Evolutionary conservation across 1,140 invertebrate genomes (phyloP).

Genomic region (Dufourea novaeangliae): DNA sequence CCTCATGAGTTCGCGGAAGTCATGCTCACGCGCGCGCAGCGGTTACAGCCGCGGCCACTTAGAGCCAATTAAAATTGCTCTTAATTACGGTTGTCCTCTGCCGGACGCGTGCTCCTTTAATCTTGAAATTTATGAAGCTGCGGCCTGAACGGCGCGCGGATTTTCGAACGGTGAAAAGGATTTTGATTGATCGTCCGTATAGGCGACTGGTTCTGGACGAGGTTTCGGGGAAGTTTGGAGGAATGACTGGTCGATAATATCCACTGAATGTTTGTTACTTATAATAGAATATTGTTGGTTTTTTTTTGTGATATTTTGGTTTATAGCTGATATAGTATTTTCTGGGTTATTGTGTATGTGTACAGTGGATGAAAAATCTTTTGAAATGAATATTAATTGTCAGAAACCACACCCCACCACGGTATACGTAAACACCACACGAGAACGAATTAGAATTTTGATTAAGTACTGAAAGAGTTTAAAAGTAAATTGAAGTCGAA

Average conservation of each 20-base stretch:
- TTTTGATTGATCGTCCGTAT: constrained; percentile 22
- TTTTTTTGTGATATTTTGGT: too few relatives aligned
- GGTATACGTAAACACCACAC: too few relatives aligned
- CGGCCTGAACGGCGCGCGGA: neutral
- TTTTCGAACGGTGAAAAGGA: constrained; percentile 7
- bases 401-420: too few relatives aligned
- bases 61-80: constrained; percentile 49
- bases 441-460: too few relatives aligned
- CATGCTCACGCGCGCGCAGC: constrained; percentile 4
- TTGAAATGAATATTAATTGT: too few relatives aligned
- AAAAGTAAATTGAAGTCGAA: too few relatives aligned
- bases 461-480: too few relatives aligned
- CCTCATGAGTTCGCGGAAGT: constrained; percentile 59
- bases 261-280: too few relatives aligned
- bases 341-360: too few relatives aligned
- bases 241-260: neutral
- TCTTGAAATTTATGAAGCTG: constrained; percentile 43
- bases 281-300: too few relatives aligned
- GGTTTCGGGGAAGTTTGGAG: neutral
- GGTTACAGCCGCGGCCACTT: constrained; percentile 26
- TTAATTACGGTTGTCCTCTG: constrained; percentile 27
- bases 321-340: too few relatives aligned
- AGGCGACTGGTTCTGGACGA: neutral
- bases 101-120: constrained; percentile 4
- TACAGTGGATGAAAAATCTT: too few relatives aligned